Evolutionary conservation across 2,888 invertebrate species (phyloP).

Genomic region (Phaonia tiefii): DNA sequence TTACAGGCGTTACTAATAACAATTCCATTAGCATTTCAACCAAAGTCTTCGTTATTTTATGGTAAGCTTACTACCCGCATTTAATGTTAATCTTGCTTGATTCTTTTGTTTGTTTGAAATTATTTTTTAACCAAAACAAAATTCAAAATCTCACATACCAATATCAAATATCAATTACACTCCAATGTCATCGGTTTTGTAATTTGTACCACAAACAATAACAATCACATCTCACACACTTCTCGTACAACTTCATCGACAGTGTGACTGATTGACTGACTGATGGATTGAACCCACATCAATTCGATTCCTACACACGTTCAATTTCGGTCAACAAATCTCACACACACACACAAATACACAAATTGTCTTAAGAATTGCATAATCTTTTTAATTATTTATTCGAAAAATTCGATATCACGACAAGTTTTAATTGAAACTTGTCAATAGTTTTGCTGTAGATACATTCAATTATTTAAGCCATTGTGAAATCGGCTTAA

Average conservation of each 20-base stretch:
- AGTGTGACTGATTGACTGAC: no score
- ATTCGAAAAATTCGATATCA: neutral
- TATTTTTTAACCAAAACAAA: neutral
- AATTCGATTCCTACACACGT: neutral
- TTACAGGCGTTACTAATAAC: conserved; percentile 66
- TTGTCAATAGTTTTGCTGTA: neutral
- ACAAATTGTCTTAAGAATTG: conserved; percentile 12
- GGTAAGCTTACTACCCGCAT: conserved; percentile 64
- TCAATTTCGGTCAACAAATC: conserved; percentile 10
- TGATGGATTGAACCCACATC: neutral
- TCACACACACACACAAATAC: no score
- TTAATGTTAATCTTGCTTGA: neutral
- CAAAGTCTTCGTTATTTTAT: conserved; percentile 65
- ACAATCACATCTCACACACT: neutral
- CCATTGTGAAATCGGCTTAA: conserved; percentile 16
- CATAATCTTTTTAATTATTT: conserved; percentile 21
- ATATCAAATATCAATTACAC: conserved; percentile 33
- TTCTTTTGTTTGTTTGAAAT: neutral
- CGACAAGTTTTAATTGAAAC: neutral
- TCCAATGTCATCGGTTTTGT: conserved; percentile 41
- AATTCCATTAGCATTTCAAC: conserved; percentile 42
- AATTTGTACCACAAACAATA: conserved; percentile 15
- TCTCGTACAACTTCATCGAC: no score
- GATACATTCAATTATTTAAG: neutral
- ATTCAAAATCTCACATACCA: conserved; percentile 3